Conservation (phyloP, 2,888 invertebrate species). For the Drosophila histrio region DNA sequence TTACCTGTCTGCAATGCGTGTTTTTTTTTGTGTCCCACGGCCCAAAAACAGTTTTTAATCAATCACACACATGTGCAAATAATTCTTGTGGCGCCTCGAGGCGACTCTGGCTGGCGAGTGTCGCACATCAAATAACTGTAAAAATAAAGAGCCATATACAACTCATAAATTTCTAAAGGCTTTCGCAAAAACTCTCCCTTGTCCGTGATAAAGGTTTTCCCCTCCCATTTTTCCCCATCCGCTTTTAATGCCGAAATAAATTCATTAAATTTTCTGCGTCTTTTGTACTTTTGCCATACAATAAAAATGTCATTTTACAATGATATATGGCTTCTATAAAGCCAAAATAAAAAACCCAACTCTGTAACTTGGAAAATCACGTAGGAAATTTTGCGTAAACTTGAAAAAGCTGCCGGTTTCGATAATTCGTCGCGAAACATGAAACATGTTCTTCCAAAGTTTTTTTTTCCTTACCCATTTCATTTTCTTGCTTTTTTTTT, state of each 20-base stretch:
- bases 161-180: constrained; percentile 41
- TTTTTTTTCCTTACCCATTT: constrained; percentile 56
- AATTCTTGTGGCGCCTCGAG: constrained; percentile 25
- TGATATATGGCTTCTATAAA: constrained; percentile 64
- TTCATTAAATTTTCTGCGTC: constrained; percentile 56
- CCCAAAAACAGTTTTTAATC: constrained; percentile 61
- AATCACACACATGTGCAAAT: constrained; percentile 58
- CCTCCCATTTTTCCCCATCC: neutral
- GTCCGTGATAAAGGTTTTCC: constrained; percentile 39
- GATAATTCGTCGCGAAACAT: constrained; percentile 68
- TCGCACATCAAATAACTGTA: constrained; percentile 26
- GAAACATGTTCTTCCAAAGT: constrained; percentile 52
- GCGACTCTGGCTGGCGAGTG: constrained; percentile 14
- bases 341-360: too few relatives aligned
- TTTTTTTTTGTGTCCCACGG: constrained; percentile 12
- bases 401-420: constrained; percentile 59
- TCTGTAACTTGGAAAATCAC: constrained; percentile 62
- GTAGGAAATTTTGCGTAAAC: constrained; percentile 69
- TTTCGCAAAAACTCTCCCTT: constrained; percentile 25
- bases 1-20: constrained; percentile 5
- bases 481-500: constrained; percentile 28
- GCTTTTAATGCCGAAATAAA: constrained; percentile 59
- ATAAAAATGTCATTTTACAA: constrained; percentile 75
- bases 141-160: constrained; percentile 9
- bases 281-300: constrained; percentile 49